phyloP scores from a whole-genome alignment of 2,113 vertebrate species.

The Ameiurus melas region DNA sequence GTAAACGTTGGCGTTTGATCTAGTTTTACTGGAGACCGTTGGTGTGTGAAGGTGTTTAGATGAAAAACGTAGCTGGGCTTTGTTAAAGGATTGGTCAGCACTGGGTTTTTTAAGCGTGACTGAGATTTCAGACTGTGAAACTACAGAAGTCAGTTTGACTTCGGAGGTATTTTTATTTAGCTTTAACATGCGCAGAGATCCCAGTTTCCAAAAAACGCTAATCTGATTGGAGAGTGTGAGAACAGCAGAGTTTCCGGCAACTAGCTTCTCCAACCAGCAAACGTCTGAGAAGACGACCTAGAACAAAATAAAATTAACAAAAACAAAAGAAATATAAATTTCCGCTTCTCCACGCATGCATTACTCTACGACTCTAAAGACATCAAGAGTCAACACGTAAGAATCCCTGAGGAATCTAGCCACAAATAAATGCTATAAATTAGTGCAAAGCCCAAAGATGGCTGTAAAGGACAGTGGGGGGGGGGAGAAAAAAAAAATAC shows the following conservation, averaged over 20 bases:
- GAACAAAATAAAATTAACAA: conserved; percentile 50
- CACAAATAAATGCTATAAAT: neutral
- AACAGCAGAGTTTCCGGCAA: conserved; percentile 45
- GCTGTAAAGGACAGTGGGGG: neutral
- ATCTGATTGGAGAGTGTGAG: neutral
- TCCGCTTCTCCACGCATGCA: neutral
- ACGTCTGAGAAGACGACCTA: conserved; percentile 70
- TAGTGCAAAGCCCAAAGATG: neutral
- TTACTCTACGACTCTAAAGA: neutral
- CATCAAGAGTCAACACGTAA: neutral
- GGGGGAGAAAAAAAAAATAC: too few relatives aligned
- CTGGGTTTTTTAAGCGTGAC: neutral
- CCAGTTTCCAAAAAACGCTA: neutral
- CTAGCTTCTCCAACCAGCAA: conserved; percentile 75
- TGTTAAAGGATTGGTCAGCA: neutral
- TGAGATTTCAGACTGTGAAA: neutral
- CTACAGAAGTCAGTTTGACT: neutral
- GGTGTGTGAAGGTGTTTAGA: neutral
- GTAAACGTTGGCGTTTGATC: neutral
- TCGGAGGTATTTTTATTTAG: neutral
- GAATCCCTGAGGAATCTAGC: neutral
- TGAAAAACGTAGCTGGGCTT: neutral
- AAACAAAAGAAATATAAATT: conserved; percentile 23
- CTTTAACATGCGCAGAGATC: neutral
- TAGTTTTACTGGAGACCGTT: too few relatives aligned